phyloP scores from a whole-genome alignment of 2,113 vertebrate species.

The Xiphorhynchus elegans region DNA sequence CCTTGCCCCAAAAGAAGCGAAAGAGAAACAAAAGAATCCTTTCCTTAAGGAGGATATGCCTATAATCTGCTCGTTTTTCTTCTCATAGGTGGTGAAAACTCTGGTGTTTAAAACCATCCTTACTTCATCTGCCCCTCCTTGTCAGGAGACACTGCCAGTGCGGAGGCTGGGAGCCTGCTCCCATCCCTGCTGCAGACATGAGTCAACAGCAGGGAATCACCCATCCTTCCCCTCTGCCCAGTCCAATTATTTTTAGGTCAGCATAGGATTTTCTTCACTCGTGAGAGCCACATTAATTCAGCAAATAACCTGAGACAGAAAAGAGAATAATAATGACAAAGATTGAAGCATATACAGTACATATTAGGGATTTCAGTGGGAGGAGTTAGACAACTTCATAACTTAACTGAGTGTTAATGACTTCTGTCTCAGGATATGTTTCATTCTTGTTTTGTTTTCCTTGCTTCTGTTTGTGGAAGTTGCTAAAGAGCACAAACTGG shows the following conservation, averaged over 20 bases:
- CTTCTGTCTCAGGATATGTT: neutral
- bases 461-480: neutral
- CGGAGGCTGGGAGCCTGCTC: neutral
- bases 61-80: neutral
- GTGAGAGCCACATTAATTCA: neutral
- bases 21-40: conserved; percentile 35
- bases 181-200: neutral
- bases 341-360: rapidly evolving
- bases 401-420: neutral
- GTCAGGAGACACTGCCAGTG: neutral
- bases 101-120: neutral
- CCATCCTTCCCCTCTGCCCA: neutral
- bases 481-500: neutral
- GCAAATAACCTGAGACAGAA: neutral
- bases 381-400: neutral
- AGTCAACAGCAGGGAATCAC: neutral
- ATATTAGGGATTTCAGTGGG: neutral
- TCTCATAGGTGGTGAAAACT: neutral
- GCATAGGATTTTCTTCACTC: neutral
- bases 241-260: neutral
- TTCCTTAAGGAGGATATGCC: neutral
- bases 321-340: neutral
- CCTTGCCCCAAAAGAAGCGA: neutral
- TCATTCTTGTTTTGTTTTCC: neutral
- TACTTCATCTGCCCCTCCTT: neutral